Evolutionary conservation across 2,797 vertebrate species (phyloP).

Genomic region (Falco concolor): DNA sequence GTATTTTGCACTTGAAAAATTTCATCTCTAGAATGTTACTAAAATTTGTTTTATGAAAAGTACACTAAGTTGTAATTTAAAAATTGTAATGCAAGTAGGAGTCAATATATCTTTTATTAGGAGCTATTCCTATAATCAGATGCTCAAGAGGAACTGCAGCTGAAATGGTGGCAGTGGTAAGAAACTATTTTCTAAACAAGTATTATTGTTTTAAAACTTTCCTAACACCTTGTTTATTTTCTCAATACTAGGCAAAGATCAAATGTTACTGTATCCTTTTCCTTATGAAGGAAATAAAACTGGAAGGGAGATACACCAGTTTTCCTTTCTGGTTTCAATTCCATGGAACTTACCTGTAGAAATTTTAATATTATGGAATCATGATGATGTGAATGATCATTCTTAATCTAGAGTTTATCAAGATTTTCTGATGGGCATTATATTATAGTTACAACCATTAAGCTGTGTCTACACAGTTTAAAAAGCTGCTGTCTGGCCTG

Average conservation of each 20-base stretch:
- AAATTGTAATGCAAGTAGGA: neutral
- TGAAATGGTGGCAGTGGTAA: slow-evolving; percentile 98
- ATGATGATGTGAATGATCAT: neutral
- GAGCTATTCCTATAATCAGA: slow-evolving; percentile 95
- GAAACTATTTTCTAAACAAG: slow-evolving; percentile 43
- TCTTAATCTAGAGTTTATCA: neutral
- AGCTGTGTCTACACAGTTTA: neutral
- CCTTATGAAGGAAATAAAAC: neutral
- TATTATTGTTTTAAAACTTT: neutral
- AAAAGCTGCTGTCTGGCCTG: neutral
- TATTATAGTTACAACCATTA: neutral
- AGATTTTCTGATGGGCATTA: neutral
- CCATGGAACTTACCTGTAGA: neutral
- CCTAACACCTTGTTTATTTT: neutral
- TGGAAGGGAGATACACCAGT: neutral
- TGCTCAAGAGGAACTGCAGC: slow-evolving; percentile 96
- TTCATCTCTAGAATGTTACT: neutral
- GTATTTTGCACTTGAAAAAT: neutral
- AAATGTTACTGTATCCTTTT: neutral
- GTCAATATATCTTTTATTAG: slow-evolving; percentile 71
- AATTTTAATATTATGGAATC: neutral
- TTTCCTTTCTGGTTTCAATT: neutral
- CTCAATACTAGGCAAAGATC: neutral
- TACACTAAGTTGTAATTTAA: neutral
- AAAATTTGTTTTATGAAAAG: neutral